Evolutionary conservation across 2,113 vertebrate species (phyloP).

Genomic region (Dicentrarchus labrax): DNA sequence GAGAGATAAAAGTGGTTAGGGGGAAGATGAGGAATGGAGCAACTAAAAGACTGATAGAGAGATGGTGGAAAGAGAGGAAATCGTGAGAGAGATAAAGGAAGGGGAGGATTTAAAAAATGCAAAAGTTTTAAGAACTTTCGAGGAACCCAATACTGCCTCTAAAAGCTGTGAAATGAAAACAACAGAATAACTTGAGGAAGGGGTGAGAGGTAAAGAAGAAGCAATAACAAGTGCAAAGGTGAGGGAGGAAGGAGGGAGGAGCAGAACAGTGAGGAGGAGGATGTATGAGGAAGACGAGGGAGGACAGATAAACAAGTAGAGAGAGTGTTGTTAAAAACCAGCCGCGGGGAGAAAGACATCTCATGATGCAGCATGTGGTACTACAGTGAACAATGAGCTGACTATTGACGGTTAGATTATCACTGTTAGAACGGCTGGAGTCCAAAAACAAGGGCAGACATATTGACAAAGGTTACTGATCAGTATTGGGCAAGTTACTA

Average conservation of each 20-base stretch:
- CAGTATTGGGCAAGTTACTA: neutral
- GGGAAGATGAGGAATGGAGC: slow-evolving; percentile 53
- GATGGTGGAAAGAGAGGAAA: slow-evolving; percentile 21
- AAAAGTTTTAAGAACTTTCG: neutral
- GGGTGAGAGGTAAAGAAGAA: neutral
- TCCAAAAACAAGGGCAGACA: neutral
- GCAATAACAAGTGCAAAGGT: slow-evolving; percentile 4
- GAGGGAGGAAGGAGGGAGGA: neutral
- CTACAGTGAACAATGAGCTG: slow-evolving; percentile 50
- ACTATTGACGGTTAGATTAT: slow-evolving; percentile 23
- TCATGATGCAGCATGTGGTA: slow-evolving; percentile 69
- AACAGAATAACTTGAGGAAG: neutral
- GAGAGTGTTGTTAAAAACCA: slow-evolving; percentile 8
- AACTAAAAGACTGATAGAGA: slow-evolving; percentile 29
- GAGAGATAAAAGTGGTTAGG: slow-evolving; percentile 56
- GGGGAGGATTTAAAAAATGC: slow-evolving; percentile 20
- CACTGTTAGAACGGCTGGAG: neutral
- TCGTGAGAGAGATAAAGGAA: slow-evolving; percentile 2
- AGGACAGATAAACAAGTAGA: slow-evolving; percentile 18
- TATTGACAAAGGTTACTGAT: neutral
- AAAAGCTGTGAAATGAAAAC: neutral
- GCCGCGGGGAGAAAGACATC: slow-evolving; percentile 10
- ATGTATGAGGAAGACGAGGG: neutral
- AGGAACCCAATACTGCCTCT: neutral
- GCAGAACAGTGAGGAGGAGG: slow-evolving; percentile 1